Evolutionary conservation across 2,888 invertebrate species (phyloP).

Genomic region (Hofmannophila pseudospretella): DNA sequence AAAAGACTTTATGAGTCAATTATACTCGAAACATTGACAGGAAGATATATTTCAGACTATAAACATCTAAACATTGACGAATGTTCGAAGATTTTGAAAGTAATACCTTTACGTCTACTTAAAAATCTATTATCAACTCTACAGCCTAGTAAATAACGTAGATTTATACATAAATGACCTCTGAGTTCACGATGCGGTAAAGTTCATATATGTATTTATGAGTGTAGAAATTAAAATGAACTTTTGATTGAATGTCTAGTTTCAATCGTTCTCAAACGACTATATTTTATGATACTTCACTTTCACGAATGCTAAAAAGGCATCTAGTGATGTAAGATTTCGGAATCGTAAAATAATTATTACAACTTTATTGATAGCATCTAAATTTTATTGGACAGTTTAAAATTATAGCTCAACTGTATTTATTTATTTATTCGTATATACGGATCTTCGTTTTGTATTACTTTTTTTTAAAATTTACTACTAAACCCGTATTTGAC

Average conservation of each 20-base stretch:
- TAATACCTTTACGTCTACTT: constrained; percentile 4
- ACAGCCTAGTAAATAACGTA: too few species aligned
- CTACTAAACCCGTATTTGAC: too few species aligned
- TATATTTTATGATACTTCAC: constrained; percentile 6
- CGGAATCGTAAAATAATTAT: not conserved
- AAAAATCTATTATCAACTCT: not conserved
- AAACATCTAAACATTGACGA: constrained; percentile 12
- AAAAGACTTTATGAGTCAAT: constrained; percentile 9
- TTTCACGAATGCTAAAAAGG: constrained; percentile 11
- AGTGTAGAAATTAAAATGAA: constrained; percentile 11
- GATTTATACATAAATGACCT: too few species aligned
- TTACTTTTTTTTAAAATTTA: too few species aligned
- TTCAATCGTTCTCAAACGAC: constrained; percentile 2
- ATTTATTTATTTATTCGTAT: too few species aligned
- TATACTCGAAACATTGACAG: constrained; percentile 11
- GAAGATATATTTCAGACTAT: constrained; percentile 14
- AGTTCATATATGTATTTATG: constrained; percentile 9
- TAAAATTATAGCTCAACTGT: too few species aligned
- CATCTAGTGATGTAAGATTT: constrained; percentile 7
- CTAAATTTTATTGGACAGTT: not conserved
- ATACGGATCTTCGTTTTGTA: too few species aligned
- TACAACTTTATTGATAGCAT: not conserved
- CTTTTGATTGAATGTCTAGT: constrained; percentile 10
- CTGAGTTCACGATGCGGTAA: too few species aligned
- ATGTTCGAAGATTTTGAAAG: constrained; percentile 14